Percentiles rank a stretch among this genome's conserved stretches.
Conservation (phyloP, 1,140 invertebrate species). For the Aradophagus sp. region DNA sequence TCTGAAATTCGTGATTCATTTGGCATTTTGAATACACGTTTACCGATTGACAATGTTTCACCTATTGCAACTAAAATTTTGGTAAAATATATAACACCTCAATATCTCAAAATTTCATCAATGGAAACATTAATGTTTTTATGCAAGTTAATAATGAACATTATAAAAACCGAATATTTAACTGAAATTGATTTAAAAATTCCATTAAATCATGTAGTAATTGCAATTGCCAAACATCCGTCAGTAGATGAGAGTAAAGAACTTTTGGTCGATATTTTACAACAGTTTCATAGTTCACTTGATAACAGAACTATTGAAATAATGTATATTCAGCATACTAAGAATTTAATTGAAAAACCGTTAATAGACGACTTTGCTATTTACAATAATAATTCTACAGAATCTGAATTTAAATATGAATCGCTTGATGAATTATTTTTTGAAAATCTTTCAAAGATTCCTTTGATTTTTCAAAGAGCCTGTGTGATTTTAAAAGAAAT, state of each 20-base stretch:
- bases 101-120: conserved; percentile 32
- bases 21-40: conserved; percentile 5
- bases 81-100: conserved; percentile 58
- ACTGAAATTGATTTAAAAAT: conserved; percentile 5
- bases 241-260: conserved; percentile 44
- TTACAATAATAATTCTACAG: background rate
- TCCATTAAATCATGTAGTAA: conserved; percentile 22
- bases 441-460: conserved; percentile 41
- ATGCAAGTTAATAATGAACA: background rate
- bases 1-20: conserved; percentile 30
- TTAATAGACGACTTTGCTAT: conserved; percentile 57
- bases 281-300: conserved; percentile 37
- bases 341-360: conserved; percentile 63
- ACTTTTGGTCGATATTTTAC: conserved; percentile 50
- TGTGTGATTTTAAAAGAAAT: conserved; percentile 62
- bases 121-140: conserved; percentile 21
- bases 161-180: no score
- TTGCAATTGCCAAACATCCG: conserved; percentile 30
- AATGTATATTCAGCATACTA: conserved; percentile 57
- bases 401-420: conserved; percentile 15
- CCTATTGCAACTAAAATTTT: conserved; percentile 44
- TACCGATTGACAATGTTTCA: conserved; percentile 12
- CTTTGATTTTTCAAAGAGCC: conserved; percentile 59
- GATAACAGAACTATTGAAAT: conserved; percentile 53
- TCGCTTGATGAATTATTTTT: conserved; percentile 42